A percentile compares a stretch with the other conserved stretches of the same genome.
Conservation (phyloP, 1,140 invertebrate genomes). For the Tenebrio molitor region DNA sequence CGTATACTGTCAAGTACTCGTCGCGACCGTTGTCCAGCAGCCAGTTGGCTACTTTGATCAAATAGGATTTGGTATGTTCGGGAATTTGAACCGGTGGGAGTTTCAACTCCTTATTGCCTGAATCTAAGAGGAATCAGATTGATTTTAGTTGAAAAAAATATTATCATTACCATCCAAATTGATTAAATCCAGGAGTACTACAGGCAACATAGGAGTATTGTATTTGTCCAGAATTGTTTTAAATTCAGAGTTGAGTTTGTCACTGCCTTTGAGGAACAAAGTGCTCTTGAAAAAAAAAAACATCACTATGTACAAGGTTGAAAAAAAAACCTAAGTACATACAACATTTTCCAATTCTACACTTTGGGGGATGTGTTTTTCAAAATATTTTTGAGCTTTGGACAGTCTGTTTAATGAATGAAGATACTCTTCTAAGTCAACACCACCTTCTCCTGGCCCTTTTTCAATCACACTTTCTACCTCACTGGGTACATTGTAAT, state of each 20-base stretch:
- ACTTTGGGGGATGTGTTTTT: slow-evolving; percentile 93
- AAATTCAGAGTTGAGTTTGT: slow-evolving; percentile 88
- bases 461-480: slow-evolving; percentile 84
- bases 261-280: slow-evolving; percentile 80
- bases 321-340: slow-evolving; percentile 63
- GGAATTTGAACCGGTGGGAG: slow-evolving; percentile 56
- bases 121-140: not conserved
- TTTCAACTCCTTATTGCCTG: slow-evolving; percentile 51
- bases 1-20: slow-evolving; percentile 87
- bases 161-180: slow-evolving; percentile 82
- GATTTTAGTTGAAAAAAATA: too few species aligned
- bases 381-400: slow-evolving; percentile 92
- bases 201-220: slow-evolving; percentile 88
- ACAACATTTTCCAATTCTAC: slow-evolving; percentile 95
- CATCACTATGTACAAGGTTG: slow-evolving; percentile 39
- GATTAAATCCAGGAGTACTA: slow-evolving; percentile 87
- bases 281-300: slow-evolving; percentile 78
- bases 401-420: slow-evolving; percentile 88
- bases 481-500: slow-evolving; percentile 90
- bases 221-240: slow-evolving; percentile 87
- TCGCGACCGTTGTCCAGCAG: slow-evolving; percentile 82
- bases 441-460: slow-evolving; percentile 73
- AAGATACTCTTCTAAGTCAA: slow-evolving; percentile 80
- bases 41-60: slow-evolving; percentile 89
- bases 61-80: slow-evolving; percentile 76